Percentiles rank a stretch among this genome's conserved stretches.
These are phyloP conservation scores for Syrmaticus mikado DNA, from an alignment of 2,113 vertebrate species.

Conservation along the genomic window DNA sequence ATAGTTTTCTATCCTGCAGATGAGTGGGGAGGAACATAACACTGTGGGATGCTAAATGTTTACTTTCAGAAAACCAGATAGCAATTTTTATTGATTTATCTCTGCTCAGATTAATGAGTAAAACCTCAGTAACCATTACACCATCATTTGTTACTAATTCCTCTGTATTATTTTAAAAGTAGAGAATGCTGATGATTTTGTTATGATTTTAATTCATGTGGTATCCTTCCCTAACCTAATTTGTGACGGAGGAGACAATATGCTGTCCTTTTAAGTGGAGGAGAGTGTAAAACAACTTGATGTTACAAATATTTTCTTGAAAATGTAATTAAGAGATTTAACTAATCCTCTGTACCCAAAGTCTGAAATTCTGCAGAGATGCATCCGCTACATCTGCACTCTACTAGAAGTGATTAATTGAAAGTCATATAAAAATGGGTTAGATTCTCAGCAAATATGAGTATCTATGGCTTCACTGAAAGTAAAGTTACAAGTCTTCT, in stretches of 20 bases:
- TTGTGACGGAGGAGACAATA: background rate
- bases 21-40: background rate
- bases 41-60: too few relatives aligned
- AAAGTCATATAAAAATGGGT: background rate
- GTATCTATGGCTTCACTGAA: background rate
- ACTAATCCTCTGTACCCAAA: conserved; percentile 17
- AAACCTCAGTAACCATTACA: background rate
- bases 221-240: background rate
- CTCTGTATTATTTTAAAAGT: background rate
- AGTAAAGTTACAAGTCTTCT: background rate
- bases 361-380: conserved; percentile 11
- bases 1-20: background rate
- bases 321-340: conserved; percentile 21
- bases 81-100: background rate
- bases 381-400: conserved; percentile 1
- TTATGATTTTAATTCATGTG: background rate
- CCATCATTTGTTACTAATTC: background rate
- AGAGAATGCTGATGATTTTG: background rate
- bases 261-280: background rate
- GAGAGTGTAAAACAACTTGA: background rate
- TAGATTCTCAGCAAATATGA: background rate
- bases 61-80: background rate
- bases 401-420: background rate
- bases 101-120: background rate
- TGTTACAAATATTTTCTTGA: background rate